Conservation (phyloP, 2,888 invertebrate species). For the Schizaphis graminum region DNA sequence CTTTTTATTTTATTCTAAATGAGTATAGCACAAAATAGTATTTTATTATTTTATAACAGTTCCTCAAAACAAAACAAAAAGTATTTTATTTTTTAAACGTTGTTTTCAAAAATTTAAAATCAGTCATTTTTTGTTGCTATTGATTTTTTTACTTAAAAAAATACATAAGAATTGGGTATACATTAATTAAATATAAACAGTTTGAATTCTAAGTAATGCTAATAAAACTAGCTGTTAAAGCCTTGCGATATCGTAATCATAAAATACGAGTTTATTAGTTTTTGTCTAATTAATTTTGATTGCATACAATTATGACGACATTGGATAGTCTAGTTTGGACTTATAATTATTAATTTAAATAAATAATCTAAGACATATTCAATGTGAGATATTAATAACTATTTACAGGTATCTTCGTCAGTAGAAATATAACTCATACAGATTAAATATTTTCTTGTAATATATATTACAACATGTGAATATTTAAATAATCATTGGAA, state of each 20-base stretch:
- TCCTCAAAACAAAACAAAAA: neutral
- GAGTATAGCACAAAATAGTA: neutral
- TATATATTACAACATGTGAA: neutral
- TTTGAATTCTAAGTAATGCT: neutral
- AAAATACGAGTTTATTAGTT: neutral
- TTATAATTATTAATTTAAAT: neutral
- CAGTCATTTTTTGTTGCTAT: neutral
- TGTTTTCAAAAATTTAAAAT: neutral
- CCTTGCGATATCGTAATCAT: neutral
- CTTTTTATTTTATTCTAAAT: neutral
- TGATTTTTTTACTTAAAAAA: neutral
- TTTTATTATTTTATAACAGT: neutral
- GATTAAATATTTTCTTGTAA: neutral
- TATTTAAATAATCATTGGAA: neutral
- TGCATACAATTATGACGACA: neutral
- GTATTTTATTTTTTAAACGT: neutral
- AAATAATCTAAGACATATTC: neutral
- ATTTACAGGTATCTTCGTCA: neutral
- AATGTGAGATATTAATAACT: neutral
- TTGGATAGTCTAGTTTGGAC: neutral
- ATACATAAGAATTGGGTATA: neutral
- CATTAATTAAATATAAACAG: neutral
- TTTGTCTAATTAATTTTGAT: neutral
- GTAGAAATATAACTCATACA: neutral
- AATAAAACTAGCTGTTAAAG: neutral